Percentiles rank a stretch among this genome's conserved stretches.
Evolutionary conservation across 2,888 invertebrate genomes (phyloP).

Genomic region (Andrena chrysosceles): DNA sequence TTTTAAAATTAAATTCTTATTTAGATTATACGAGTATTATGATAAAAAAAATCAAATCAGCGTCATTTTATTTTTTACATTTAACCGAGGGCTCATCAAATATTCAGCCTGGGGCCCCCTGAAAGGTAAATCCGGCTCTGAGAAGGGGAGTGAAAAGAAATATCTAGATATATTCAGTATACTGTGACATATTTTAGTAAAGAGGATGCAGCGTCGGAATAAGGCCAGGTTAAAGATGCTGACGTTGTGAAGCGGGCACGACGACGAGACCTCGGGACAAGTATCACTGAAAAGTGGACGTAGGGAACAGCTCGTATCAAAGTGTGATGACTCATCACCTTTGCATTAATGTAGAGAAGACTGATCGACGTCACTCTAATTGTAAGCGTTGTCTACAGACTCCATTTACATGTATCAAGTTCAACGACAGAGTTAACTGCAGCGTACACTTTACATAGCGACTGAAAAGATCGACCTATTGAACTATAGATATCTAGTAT

Average conservation of each 20-base stretch:
- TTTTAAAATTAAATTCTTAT: too few relatives aligned
- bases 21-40: too few relatives aligned
- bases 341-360: constrained; percentile 9
- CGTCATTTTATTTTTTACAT: too few relatives aligned
- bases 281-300: constrained; percentile 15
- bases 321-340: constrained; percentile 39
- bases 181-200: constrained; percentile 21
- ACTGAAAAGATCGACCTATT: too few relatives aligned
- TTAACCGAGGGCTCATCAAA: too few relatives aligned
- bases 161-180: not conserved
- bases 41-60: too few relatives aligned
- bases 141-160: not conserved
- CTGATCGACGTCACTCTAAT: constrained; percentile 30
- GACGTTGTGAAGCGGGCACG: constrained; percentile 12
- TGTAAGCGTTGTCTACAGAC: constrained; percentile 12
- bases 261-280: not conserved
- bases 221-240: constrained; percentile 34
- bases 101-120: too few relatives aligned
- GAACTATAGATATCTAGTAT: too few relatives aligned
- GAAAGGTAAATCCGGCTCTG: too few relatives aligned
- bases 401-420: constrained; percentile 5
- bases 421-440: constrained; percentile 11
- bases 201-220: not conserved
- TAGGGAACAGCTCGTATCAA: constrained; percentile 1
- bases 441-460: not conserved